Conservation (phyloP, 2,113 vertebrate species). For the Epinephelus moara region DNA sequence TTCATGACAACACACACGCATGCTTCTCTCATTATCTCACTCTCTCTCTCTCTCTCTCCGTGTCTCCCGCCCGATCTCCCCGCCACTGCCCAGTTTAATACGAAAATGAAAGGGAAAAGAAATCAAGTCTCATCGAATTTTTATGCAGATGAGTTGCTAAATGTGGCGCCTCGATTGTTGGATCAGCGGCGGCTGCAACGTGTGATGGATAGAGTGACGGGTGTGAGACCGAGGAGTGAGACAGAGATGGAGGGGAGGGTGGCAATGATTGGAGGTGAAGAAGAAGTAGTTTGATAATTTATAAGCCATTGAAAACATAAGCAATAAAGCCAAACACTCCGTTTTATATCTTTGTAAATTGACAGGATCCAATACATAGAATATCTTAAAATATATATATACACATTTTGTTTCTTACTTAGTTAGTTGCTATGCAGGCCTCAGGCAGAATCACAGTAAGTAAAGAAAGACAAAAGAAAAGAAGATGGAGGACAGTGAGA, state of each 20-base stretch:
- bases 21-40: conserved; percentile 1
- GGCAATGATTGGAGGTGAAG: neutral
- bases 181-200: neutral
- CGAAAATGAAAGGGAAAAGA: conserved; percentile 65
- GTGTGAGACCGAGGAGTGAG: neutral
- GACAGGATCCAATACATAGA: too few species aligned
- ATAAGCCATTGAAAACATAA: too few species aligned
- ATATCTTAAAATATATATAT: too few species aligned
- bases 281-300: neutral
- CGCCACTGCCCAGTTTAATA: conserved; percentile 42
- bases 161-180: conserved; percentile 51
- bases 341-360: neutral
- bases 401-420: neutral
- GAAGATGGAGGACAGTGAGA: neutral
- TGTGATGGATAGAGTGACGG: conserved; percentile 15
- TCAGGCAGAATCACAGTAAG: neutral
- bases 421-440: neutral
- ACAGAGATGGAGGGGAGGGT: neutral
- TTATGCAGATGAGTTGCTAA: conserved; percentile 79
- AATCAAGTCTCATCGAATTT: conserved; percentile 70
- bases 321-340: neutral
- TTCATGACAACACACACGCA: neutral
- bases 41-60: neutral
- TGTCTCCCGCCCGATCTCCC: conserved; percentile 4
- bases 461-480: neutral